Base-by-base conservation (phyloP, 1,140 invertebrate genomes). In the Calephelis nemesis region DNA sequence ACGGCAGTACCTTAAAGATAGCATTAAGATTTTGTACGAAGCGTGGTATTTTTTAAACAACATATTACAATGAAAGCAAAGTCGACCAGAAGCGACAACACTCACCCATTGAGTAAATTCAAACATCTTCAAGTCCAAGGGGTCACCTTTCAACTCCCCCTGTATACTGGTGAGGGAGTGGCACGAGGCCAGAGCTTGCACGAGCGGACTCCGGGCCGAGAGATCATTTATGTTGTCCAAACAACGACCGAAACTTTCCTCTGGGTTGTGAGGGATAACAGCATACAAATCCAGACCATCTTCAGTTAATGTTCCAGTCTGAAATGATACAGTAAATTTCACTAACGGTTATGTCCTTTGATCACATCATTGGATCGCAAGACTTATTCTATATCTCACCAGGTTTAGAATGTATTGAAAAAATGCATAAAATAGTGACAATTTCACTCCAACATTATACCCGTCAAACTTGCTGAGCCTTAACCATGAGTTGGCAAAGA, bases 281-380 rank as follows among this genome's bases (percentile, higher is more conserved):
- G 97, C 97, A 93, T 97, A 97, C 91, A 99, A 95, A 83, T 98
- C 97, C 45, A 99, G 89, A 10, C 98, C 98, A 88, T 99, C 98
- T 91, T 99, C 96, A 15, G 98, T 98, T 74, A 99, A 87, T 1
- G 98, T 99, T 47, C 98, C 98, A 67, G 98, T 99, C 95, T 95
- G 77, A 60, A 77, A 81, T 19, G 0, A 19, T 19, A 19, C 15
- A 19, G 15, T 19, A 19, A 19, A 19, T 19, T 19, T 19, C 15
- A 19, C 15, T 19, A 19, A 19, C 15, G 15, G 1, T 19, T 19
- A 0, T 19, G 15, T n/a, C 15, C 15, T 19, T 0, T 19, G 15
- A 19, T 19, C 15, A 1, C 15, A 19, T 19, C 15, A 1, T 19
- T 19, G 15, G 15, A 19, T 19, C 15, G 15, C 15, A n/a, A n/a